phyloP scores from a whole-genome alignment of 2,113 vertebrate genomes.

The Indicator indicator region DNA sequence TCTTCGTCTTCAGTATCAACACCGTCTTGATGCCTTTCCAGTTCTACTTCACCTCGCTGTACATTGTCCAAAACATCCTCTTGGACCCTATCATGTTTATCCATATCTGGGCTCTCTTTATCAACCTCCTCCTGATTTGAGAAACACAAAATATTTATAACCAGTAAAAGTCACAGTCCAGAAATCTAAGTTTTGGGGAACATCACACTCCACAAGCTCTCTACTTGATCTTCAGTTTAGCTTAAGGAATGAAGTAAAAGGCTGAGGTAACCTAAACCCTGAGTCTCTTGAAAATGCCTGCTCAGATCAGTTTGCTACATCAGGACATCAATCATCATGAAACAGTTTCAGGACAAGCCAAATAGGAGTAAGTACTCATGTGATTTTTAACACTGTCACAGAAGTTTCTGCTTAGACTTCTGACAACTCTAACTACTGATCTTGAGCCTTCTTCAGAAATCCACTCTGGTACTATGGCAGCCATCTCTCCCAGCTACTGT shows the following conservation, averaged over 20 bases:
- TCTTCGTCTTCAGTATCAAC: neutral
- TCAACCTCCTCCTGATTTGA: constrained; percentile 42
- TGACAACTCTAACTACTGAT: neutral
- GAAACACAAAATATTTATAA: neutral
- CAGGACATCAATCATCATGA: neutral
- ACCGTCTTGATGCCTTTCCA: neutral
- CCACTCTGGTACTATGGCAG: neutral
- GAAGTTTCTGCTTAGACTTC: neutral
- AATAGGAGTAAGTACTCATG: neutral
- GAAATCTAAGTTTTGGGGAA: neutral
- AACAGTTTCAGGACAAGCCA: neutral
- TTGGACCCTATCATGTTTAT: neutral
- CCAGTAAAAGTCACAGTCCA: neutral
- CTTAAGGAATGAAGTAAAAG: neutral
- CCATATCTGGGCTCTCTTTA: constrained; percentile 17
- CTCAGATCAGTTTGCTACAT: neutral
- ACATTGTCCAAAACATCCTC: constrained; percentile 45
- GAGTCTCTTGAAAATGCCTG: neutral
- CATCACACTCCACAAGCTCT: neutral
- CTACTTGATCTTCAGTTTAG: neutral
- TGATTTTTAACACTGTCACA: neutral
- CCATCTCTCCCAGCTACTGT: neutral
- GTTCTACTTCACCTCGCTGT: neutral
- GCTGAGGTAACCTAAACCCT: neutral
- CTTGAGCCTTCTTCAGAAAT: neutral